Conservation (phyloP, 1,140 invertebrate species). For the Mercenaria mercenaria region DNA sequence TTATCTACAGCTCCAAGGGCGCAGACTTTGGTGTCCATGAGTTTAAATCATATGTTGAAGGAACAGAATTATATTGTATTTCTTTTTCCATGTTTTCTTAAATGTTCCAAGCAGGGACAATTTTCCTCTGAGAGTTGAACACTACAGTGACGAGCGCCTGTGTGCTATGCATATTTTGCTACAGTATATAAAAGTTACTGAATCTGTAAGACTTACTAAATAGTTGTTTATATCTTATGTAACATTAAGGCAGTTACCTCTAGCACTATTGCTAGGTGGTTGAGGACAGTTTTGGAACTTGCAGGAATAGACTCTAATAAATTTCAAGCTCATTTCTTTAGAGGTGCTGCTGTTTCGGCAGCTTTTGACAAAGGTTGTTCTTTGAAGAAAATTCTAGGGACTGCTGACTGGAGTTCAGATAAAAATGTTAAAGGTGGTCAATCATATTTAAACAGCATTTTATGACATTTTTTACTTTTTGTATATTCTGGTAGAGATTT, state of each 20-base stretch:
- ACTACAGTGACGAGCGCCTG: background rate
- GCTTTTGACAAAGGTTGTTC: slow-evolving; percentile 34
- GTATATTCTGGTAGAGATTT: no score
- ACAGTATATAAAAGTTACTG: background rate
- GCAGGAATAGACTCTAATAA: background rate
- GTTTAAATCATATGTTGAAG: slow-evolving; percentile 22
- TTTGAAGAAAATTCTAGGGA: background rate
- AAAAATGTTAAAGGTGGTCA: no score
- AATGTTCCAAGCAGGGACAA: background rate
- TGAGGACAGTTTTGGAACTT: no score
- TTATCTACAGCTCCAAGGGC: slow-evolving; percentile 27
- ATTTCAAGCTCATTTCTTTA: slow-evolving; percentile 14
- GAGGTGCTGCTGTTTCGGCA: background rate
- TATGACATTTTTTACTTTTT: no score
- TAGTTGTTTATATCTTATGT: slow-evolving; percentile 13
- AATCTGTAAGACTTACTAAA: background rate
- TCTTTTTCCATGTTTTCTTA: slow-evolving; percentile 19
- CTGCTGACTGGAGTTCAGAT: no score
- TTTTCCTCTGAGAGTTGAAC: background rate
- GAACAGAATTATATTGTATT: slow-evolving; percentile 11
- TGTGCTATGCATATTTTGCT: background rate
- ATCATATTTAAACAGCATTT: no score
- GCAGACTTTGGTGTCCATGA: slow-evolving; percentile 34
- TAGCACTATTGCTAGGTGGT: slow-evolving; percentile 20
- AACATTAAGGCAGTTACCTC: background rate